Percentiles rank a stretch among this genome's conserved stretches.
These are phyloP conservation scores for Pocillopora grandis DNA, from an alignment of 92 coral and sea anemone genomes.

Conservation along the genomic window DNA sequence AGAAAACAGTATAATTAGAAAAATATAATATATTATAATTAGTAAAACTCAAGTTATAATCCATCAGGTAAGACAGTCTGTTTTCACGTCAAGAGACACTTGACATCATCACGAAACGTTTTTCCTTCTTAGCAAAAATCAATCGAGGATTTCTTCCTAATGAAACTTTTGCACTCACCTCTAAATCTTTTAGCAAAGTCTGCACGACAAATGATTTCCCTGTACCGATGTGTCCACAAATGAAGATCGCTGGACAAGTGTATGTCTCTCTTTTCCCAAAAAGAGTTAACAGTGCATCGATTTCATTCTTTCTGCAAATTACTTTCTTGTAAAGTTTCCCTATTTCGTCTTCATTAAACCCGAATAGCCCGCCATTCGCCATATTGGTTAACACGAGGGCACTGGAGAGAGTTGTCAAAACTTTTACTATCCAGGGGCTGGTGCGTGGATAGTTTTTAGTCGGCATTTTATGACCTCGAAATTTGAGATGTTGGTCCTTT, in stretches of 20 bases:
- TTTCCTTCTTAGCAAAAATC: no score
- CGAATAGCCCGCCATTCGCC: constrained; percentile 10
- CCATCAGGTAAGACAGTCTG: no score
- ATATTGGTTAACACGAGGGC: background rate
- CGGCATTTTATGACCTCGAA: background rate
- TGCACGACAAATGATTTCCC: constrained; percentile 81
- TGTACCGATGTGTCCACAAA: constrained; percentile 88
- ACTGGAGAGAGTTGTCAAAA: constrained; percentile 9
- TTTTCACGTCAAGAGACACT: no score
- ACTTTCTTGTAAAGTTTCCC: constrained; percentile 35
- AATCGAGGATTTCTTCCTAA: no score
- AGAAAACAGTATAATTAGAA: no score
- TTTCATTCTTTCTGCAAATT: constrained; percentile 69
- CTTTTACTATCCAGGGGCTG: background rate
- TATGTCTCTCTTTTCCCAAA: constrained; percentile 62
- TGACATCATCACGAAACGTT: no score
- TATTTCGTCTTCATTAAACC: background rate
- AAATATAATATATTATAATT: no score
- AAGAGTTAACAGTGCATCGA: constrained; percentile 63
- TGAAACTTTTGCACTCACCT: constrained; percentile 47
- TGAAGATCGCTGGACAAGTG: constrained; percentile 70
- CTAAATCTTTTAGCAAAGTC: constrained; percentile 62
- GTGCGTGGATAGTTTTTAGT: background rate
- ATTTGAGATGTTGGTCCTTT: background rate
- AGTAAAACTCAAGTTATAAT: no score